Evolutionary conservation across 1,140 invertebrate species (phyloP), one percentile per base, ranked within the genome.

Genomic region (Penaeus chinensis): DNA sequence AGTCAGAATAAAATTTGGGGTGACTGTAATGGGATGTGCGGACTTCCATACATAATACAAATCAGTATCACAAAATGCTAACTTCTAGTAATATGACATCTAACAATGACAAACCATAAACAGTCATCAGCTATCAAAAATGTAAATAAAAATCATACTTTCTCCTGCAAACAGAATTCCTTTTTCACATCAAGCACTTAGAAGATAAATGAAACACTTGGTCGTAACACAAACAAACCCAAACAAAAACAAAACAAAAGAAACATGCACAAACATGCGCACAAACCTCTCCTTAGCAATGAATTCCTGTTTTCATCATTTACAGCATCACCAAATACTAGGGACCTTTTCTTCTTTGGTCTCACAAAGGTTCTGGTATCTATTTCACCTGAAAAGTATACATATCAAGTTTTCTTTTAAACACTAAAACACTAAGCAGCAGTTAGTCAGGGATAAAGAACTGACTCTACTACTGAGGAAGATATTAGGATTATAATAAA

Each of bases 291-390:
- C 77, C 63, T 82, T 54, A 84, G 79, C 37, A 84, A 83, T 20
- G 82, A 83, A 84, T 83, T 89, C 32, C 77, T 71, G 61, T 83
- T 84, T 79, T 89, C 77, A 74, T 82, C 90, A 89, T 82, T 89
- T 62, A 82, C 32, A 24, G 84, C 88, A 62, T 91, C 90, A 65
- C 87, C 85, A 82, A 82, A 90, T 63, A 74, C 86, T 18, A 88
- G 65, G 66, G 91, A 90, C 89, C 90, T 90, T 87, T 88, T 91
- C 90, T 92, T 91, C 90, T 92, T 92, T 37, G 91, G 90, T 84
- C 92, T 82, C 27, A 92, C 92, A 90, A 92, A 93, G 62, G 92
- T 93, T 84, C 91, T 90, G 47, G 91, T 91, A 77, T 92, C 91
- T 78, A 92, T 90, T 82, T 90, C 88, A 62, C 89, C 89, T 88